Percentiles rank a stretch among this genome's conserved stretches.
phyloP scores from a whole-genome alignment of 2,113 vertebrate genomes.

The Pycnonotus jocosus region DNA sequence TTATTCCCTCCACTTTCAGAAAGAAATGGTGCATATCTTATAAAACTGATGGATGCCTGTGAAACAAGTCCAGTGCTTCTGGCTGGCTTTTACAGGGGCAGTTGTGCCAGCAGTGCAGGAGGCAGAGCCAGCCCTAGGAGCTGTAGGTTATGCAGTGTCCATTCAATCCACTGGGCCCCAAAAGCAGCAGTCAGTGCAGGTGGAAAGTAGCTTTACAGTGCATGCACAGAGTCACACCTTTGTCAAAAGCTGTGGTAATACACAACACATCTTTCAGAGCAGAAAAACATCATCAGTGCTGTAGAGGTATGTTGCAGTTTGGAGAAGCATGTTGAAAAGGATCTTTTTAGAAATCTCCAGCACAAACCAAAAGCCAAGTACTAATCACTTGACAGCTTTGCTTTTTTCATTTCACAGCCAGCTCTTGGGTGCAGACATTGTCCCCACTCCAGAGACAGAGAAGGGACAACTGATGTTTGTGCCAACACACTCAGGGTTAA shows the following conservation, averaged over 20 bases:
- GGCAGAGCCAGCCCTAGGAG: background rate
- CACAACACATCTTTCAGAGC: background rate
- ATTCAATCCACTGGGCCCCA: background rate
- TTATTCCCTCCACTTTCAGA: background rate
- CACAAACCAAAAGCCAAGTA: background rate
- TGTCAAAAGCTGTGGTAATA: background rate
- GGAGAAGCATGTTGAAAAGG: background rate
- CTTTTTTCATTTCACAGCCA: background rate
- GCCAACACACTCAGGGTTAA: background rate
- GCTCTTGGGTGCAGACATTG: background rate
- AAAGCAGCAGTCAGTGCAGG: background rate
- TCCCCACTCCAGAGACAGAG: background rate
- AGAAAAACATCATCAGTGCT: background rate
- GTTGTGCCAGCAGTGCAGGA: background rate
- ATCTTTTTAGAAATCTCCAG: background rate
- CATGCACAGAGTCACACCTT: background rate
- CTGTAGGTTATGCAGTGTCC: background rate
- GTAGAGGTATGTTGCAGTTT: background rate
- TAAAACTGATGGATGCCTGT: background rate
- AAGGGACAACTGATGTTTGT: background rate
- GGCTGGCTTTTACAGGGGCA: background rate
- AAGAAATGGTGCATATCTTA: background rate
- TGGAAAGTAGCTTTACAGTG: background rate
- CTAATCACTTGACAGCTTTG: background rate
- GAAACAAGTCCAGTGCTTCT: background rate